Conservation (phyloP, 2,113 vertebrate species). For the Brachypodius melanocephalos region DNA sequence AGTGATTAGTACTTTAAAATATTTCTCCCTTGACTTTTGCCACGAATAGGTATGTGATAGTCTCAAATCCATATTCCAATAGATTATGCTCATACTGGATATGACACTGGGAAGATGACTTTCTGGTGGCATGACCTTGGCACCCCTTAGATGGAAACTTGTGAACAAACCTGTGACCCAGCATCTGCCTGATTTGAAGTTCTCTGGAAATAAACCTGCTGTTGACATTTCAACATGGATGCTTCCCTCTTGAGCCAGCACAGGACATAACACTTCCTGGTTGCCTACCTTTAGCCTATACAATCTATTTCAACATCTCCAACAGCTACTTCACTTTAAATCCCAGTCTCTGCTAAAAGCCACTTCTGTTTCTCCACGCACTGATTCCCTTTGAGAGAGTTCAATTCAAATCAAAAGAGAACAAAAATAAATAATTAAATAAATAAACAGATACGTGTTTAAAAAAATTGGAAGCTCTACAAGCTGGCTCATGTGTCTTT, state of each 20-base stretch:
- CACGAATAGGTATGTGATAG: not conserved
- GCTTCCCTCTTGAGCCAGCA: not conserved
- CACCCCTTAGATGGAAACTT: not conserved
- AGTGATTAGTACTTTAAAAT: not conserved
- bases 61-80: not conserved
- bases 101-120: not conserved
- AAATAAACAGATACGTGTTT: not conserved
- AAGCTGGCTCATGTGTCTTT: not conserved
- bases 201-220: not conserved
- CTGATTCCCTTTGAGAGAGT: not conserved
- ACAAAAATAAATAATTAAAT: not conserved
- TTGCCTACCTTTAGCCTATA: not conserved
- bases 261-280: accelerated
- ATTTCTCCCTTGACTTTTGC: not conserved
- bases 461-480: not conserved
- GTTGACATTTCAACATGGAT: not conserved
- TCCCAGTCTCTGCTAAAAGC: not conserved
- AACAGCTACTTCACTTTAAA: not conserved
- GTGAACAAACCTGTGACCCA: not conserved
- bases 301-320: not conserved
- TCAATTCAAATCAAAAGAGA: not conserved
- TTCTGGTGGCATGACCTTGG: not conserved
- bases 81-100: not conserved
- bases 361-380: not conserved
- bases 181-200: not conserved